These are phyloP conservation scores for Patella pellucida DNA, from an alignment of 2,888 invertebrate species.

Conservation along the genomic window DNA sequence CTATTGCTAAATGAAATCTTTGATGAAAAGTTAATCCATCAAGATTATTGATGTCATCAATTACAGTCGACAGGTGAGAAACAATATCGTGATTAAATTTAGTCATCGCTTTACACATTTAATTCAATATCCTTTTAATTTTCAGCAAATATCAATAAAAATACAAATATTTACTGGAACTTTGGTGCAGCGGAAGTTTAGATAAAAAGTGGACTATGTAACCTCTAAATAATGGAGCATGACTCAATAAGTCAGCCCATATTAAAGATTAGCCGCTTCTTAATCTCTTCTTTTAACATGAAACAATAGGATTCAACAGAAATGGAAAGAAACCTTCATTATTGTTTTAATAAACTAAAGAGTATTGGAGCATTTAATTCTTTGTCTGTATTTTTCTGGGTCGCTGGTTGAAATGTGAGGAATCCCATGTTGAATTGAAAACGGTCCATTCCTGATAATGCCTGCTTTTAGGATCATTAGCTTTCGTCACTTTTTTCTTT, in stretches of 20 bases:
- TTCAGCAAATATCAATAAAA: too few species aligned
- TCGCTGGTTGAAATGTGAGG: conserved; percentile 19
- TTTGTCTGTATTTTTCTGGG: conserved; percentile 29
- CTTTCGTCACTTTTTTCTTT: conserved; percentile 23
- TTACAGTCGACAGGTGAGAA: conserved; percentile 11
- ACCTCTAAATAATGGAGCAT: too few species aligned
- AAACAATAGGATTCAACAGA: background rate
- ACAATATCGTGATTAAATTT: conserved; percentile 10
- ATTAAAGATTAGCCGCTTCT: too few species aligned
- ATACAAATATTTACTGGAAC: too few species aligned
- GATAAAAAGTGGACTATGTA: too few species aligned
- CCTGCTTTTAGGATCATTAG: conserved; percentile 24
- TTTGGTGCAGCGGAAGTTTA: too few species aligned
- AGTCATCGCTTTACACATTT: background rate
- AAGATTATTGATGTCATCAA: conserved; percentile 9
- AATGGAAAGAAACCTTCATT: conserved; percentile 22
- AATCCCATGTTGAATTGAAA: conserved; percentile 19
- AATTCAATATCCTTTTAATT: too few species aligned
- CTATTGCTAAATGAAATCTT: background rate
- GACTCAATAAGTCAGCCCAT: too few species aligned
- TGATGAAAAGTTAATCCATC: conserved; percentile 11
- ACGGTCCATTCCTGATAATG: conserved; percentile 19
- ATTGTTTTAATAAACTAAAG: conserved; percentile 21
- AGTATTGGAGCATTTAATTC: conserved; percentile 22
- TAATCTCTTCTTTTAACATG: too few species aligned